Conservation (phyloP, 1,140 invertebrate genomes). For the Eurosta solidaginis region DNA sequence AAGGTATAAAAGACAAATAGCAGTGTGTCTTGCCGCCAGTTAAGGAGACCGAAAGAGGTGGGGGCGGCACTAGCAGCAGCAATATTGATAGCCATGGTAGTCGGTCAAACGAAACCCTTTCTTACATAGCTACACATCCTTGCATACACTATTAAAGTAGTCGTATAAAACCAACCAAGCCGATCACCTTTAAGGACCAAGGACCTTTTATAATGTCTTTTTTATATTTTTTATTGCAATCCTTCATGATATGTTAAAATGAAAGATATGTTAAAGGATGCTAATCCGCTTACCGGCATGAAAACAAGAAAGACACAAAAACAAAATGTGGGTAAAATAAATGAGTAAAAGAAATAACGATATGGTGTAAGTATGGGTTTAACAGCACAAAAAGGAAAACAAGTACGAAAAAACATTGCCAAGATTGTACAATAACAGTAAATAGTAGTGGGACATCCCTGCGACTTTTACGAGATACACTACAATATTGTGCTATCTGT, state of each 20-base stretch:
- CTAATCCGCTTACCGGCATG: slow-evolving; percentile 19
- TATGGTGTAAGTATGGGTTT: too few species aligned
- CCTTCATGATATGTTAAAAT: background rate
- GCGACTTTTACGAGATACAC: background rate
- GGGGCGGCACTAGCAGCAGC: background rate
- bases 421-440: background rate
- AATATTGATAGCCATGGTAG: slow-evolving; percentile 3
- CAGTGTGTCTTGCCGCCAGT: too few species aligned
- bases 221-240: background rate
- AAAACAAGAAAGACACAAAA: background rate
- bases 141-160: too few species aligned
- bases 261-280: slow-evolving; percentile 10
- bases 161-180: background rate
- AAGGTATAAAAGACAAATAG: too few species aligned
- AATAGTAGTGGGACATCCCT: too few species aligned
- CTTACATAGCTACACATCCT: background rate
- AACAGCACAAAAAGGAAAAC: background rate
- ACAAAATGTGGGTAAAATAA: background rate
- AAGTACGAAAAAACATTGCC: background rate
- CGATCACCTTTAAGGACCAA: background rate
- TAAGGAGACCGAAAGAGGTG: too few species aligned
- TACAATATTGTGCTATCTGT: background rate
- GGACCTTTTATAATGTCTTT: background rate
- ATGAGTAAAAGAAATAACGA: background rate
- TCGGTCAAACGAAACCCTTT: background rate